These are phyloP conservation scores for Phocoena sinus DNA, from an alignment of 2,113 vertebrate genomes.

Conservation along the genomic window DNA sequence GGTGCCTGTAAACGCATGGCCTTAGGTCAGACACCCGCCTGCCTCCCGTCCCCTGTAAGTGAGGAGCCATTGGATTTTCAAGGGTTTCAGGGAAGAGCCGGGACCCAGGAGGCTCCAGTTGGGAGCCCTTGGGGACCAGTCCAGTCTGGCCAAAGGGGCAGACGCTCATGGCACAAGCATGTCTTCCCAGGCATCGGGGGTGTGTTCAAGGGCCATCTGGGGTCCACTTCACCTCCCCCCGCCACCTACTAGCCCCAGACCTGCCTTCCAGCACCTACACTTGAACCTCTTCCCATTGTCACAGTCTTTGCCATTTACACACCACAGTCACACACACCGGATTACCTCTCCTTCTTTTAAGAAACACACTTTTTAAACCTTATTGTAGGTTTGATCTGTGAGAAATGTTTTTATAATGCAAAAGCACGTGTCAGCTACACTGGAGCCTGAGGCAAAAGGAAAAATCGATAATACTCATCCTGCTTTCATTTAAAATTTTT, in stretches of 20 bases:
- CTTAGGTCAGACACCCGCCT: fast-evolving
- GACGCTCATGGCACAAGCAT: fast-evolving
- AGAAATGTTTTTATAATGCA: neutral
- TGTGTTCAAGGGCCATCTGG: neutral
- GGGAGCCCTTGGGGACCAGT: neutral
- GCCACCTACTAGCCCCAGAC: neutral
- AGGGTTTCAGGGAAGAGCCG: neutral
- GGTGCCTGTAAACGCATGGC: fast-evolving
- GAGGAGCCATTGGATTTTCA: neutral
- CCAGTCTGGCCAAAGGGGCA: neutral
- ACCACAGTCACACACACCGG: fast-evolving
- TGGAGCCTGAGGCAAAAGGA: neutral
- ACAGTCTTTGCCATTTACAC: no score
- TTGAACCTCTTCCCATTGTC: neutral
- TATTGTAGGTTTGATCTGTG: no score
- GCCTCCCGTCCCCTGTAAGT: fast-evolving
- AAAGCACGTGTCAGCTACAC: fast-evolving
- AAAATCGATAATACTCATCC: fast-evolving
- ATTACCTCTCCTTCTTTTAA: neutral
- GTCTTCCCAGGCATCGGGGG: neutral
- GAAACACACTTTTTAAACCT: neutral
- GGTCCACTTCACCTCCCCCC: neutral
- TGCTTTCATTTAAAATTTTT: neutral
- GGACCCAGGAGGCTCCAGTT: no score
- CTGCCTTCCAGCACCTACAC: fast-evolving